Percentiles rank a stretch among this genome's conserved stretches.
Conservation (phyloP, 2,113 vertebrate species). For the Euleptes europaea region DNA sequence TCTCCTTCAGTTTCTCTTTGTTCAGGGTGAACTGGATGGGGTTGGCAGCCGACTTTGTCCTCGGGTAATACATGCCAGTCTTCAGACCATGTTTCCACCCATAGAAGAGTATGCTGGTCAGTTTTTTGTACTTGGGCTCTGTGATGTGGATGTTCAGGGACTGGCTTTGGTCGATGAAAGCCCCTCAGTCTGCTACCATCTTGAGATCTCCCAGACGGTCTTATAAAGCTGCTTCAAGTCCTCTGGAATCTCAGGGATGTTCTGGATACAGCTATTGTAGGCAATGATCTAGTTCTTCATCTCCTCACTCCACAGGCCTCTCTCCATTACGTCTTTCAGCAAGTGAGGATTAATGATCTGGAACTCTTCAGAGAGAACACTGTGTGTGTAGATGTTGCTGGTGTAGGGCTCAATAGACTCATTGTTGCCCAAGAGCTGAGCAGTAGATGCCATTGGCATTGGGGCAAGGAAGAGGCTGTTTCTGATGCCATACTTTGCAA, state of each 20-base stretch:
- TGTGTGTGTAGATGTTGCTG: conserved; percentile 96
- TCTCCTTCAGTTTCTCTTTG: conserved; percentile 90
- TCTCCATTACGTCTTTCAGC: conserved; percentile 94
- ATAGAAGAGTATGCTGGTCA: conserved; percentile 98
- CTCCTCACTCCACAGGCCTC: conserved; percentile 90
- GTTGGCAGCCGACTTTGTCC: conserved; percentile 94
- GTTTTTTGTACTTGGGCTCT: conserved; percentile 95
- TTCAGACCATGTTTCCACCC: conserved; percentile 98
- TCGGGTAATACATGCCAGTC: conserved; percentile 97
- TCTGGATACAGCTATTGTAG: conserved; percentile 92
- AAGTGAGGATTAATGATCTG: conserved; percentile 97
- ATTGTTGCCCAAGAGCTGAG: conserved; percentile 97
- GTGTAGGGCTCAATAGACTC: conserved; percentile 97
- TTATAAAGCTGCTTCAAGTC: conserved; percentile 96
- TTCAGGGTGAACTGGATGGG: conserved; percentile 97
- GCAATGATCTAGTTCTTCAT: conserved; percentile 98
- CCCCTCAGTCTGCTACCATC: conserved; percentile 94
- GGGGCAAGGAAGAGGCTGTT: conserved; percentile 95
- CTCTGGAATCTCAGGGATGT: conserved; percentile 83
- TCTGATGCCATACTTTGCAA: conserved; percentile 91
- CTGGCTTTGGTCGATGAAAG: conserved; percentile 98
- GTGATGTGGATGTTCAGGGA: conserved; percentile 97
- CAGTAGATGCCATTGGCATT: conserved; percentile 97
- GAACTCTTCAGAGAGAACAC: conserved; percentile 96
- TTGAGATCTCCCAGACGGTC: conserved; percentile 97